Percentiles rank a stretch among this genome's conserved stretches.
Conservation (phyloP, 2,797 vertebrate genomes). For the Spinus olivaceus region DNA sequence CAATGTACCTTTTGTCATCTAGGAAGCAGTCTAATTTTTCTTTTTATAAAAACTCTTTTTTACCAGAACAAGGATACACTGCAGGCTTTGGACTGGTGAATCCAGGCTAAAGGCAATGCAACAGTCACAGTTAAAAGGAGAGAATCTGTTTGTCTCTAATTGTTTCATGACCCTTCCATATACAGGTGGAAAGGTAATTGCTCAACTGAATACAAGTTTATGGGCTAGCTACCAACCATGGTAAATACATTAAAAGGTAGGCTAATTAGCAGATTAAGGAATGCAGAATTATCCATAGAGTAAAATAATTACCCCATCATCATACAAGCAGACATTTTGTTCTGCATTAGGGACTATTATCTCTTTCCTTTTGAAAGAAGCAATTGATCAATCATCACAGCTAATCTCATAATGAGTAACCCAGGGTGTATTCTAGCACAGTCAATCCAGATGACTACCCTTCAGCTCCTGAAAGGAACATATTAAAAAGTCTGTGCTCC, state of each 20-base stretch:
- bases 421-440: background rate
- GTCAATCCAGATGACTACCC: background rate
- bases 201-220: background rate
- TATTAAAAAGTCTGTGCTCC: background rate
- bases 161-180: background rate
- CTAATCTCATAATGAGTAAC: background rate
- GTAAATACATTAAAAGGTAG: background rate
- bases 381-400: background rate
- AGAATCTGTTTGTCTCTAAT: background rate
- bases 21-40: background rate
- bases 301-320: background rate
- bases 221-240: background rate
- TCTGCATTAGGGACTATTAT: background rate
- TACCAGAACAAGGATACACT: background rate
- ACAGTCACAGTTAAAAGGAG: background rate
- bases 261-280: background rate
- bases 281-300: background rate
- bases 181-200: background rate
- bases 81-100: background rate
- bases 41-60: background rate
- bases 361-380: background rate
- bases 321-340: background rate
- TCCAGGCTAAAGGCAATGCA: background rate
- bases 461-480: background rate
- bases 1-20: background rate